Evolutionary conservation across 2,113 vertebrate genomes (phyloP).

Genomic region (Saguinus midas): DNA sequence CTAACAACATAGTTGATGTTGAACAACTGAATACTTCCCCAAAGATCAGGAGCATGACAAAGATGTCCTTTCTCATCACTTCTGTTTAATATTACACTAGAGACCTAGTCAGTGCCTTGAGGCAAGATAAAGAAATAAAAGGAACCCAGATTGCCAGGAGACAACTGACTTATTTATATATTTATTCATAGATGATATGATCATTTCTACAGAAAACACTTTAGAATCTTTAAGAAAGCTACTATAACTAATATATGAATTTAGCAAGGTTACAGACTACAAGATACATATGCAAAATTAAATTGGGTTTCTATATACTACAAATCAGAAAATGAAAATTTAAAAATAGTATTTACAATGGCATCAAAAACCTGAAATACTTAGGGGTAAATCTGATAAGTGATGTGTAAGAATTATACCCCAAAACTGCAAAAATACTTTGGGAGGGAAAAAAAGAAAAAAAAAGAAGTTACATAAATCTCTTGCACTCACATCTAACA

Average conservation of each 20-base stretch:
- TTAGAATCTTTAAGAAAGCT: not conserved
- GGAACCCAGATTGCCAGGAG: not conserved
- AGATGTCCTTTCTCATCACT: not conserved
- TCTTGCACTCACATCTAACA: too few species aligned
- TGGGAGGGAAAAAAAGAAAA: not conserved
- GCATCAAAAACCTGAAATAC: not conserved
- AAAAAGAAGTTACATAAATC: too few species aligned
- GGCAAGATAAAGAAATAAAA: not conserved
- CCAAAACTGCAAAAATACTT: not conserved
- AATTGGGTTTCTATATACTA: not conserved
- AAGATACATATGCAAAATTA: not conserved
- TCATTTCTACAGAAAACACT: not conserved
- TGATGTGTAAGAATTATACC: not conserved
- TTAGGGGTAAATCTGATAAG: not conserved
- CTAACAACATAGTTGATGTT: not conserved
- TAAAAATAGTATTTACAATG: not conserved
- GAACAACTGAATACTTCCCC: not conserved
- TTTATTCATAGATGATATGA: not conserved
- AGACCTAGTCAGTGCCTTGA: not conserved
- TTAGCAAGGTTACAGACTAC: not conserved
- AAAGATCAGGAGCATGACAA: not conserved
- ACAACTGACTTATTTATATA: not conserved
- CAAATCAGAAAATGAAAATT: not conserved
- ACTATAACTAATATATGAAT: not conserved
- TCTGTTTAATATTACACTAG: not conserved